phyloP scores from a whole-genome alignment of 2,113 vertebrate genomes.

The Tursiops truncatus region DNA sequence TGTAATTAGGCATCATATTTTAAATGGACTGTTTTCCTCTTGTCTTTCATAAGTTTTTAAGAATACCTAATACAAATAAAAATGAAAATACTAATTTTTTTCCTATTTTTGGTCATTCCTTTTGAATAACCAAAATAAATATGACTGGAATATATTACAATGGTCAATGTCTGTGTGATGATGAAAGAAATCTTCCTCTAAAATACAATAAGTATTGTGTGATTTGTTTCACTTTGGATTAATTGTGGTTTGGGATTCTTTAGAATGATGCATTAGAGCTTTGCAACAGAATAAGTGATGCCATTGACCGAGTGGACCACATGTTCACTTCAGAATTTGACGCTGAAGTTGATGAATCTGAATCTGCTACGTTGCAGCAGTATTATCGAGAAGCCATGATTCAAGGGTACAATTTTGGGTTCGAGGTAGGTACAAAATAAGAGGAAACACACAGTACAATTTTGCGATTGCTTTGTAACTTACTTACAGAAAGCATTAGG shows the following conservation, averaged over 20 bases:
- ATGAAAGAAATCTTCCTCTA: background rate
- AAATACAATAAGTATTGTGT: background rate
- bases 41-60: background rate
- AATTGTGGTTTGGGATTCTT: constrained; percentile 40
- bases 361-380: constrained; percentile 94
- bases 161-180: background rate
- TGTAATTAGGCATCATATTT: background rate
- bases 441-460: rapidly evolving
- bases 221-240: background rate
- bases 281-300: constrained; percentile 94
- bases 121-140: background rate
- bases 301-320: constrained; percentile 94
- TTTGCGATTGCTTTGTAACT: background rate
- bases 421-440: constrained; percentile 89
- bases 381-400: constrained; percentile 99
- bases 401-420: constrained; percentile 98
- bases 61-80: background rate
- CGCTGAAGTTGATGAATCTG: constrained; percentile 94
- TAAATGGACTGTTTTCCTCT: background rate
- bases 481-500: background rate
- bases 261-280: constrained; percentile 95
- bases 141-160: background rate
- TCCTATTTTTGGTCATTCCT: background rate
- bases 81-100: background rate
- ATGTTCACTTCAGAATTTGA: constrained; percentile 97